phyloP scores from a whole-genome alignment of 1,140 invertebrate species.

The Drosophila arawakana region DNA sequence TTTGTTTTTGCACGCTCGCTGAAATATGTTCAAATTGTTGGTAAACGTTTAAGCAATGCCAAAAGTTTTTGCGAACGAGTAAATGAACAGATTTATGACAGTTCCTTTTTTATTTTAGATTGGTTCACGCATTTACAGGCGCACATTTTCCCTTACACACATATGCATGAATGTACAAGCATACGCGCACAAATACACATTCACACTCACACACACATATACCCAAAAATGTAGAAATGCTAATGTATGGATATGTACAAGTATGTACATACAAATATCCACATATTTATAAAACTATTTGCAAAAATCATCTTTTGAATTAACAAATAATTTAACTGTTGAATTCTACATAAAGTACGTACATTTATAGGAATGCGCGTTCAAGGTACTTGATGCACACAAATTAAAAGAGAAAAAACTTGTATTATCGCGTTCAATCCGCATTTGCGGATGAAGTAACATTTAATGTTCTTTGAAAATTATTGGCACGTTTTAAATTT shows the following conservation, averaged over 20 bases:
- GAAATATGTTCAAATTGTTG: not conserved
- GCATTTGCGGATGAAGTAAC: not conserved
- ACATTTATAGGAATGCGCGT: not conserved
- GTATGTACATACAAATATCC: constrained; percentile 20
- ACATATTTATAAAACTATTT: not conserved
- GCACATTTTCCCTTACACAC: constrained; percentile 16
- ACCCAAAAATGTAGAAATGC: constrained; percentile 11
- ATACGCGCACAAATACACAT: constrained; percentile 16
- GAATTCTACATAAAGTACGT: not conserved
- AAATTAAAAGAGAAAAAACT: constrained; percentile 13
- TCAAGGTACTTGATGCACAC: constrained; percentile 10
- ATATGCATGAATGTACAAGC: not conserved
- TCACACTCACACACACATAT: constrained; percentile 11
- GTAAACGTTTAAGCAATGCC: not conserved
- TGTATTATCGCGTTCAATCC: constrained; percentile 1
- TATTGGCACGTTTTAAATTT: not conserved
- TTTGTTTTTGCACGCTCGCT: not conserved
- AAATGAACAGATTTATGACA: not conserved
- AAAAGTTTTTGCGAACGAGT: not conserved
- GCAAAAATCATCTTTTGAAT: not conserved
- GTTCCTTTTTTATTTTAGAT: constrained; percentile 3
- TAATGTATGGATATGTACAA: constrained; percentile 10
- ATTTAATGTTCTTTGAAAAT: constrained; percentile 1
- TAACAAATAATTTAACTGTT: not conserved
- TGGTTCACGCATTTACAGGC: not conserved